phyloP scores from a whole-genome alignment of 2,888 invertebrate genomes.

The Heterodera filipjevi region DNA sequence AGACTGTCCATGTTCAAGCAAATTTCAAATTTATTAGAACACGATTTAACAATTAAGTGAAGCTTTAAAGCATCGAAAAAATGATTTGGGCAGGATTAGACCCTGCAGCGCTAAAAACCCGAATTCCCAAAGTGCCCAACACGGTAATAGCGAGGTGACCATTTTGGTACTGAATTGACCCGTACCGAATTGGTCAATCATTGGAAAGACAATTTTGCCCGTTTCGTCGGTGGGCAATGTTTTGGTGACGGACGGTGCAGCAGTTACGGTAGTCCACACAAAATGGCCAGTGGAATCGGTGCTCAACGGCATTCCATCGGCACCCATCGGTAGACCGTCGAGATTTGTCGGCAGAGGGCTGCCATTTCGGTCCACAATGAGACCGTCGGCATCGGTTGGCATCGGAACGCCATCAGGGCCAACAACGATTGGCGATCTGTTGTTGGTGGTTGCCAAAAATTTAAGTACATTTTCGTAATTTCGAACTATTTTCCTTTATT shows the following conservation, averaged over 20 bases:
- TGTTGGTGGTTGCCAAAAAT: no score
- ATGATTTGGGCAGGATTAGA: no score
- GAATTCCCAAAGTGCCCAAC: no score
- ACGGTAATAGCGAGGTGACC: no score
- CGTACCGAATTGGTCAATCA: slow-evolving; percentile 41
- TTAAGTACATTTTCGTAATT: no score
- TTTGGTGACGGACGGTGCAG: slow-evolving; percentile 12
- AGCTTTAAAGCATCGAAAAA: no score
- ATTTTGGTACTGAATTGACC: slow-evolving; percentile 37
- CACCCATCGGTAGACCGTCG: slow-evolving; percentile 36
- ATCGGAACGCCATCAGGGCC: slow-evolving; percentile 37
- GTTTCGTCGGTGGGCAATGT: slow-evolving; percentile 45
- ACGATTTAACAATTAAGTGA: no score
- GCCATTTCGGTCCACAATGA: slow-evolving; percentile 17
- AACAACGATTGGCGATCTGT: slow-evolving; percentile 17
- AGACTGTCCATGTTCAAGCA: no score
- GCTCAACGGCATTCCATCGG: slow-evolving; percentile 51
- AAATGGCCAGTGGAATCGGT: slow-evolving; percentile 42
- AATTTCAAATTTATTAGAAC: no score
- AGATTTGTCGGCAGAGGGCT: slow-evolving; percentile 34
- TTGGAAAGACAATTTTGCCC: slow-evolving; percentile 38
- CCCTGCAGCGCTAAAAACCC: no score
- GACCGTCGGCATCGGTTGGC: slow-evolving; percentile 37
- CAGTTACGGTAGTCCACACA: slow-evolving; percentile 14
- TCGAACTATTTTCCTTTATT: no score